phyloP scores from a whole-genome alignment of 2,797 vertebrate species.

The Sebastes hopkinsi region DNA sequence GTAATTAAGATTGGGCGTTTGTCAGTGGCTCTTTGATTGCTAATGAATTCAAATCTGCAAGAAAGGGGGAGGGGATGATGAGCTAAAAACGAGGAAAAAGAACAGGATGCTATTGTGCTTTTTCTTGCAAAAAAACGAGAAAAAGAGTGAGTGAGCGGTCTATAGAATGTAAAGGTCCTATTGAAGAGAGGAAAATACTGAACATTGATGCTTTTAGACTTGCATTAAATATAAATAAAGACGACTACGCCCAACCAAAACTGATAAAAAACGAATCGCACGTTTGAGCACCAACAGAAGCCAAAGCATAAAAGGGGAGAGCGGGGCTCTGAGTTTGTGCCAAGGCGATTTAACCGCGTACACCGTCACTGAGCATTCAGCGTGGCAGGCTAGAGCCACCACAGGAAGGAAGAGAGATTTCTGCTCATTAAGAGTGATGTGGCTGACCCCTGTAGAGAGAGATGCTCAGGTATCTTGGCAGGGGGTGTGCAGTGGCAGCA shows the following conservation, averaged over 20 bases:
- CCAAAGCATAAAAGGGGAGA: not conserved
- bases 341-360: conserved; percentile 50
- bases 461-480: conserved; percentile 75
- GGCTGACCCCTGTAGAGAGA: conserved; percentile 69
- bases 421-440: conserved; percentile 72
- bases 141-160: conserved; percentile 5
- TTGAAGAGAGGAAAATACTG: not conserved
- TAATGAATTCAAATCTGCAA: conserved; percentile 88
- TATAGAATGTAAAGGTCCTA: not conserved
- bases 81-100: conserved; percentile 66
- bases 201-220: not conserved
- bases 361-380: conserved; percentile 49
- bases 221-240: not conserved
- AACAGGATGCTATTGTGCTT: conserved; percentile 62
- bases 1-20: conserved; percentile 91
- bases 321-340: conserved; percentile 18
- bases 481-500: conserved; percentile 61
- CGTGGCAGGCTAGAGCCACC: conserved; percentile 36
- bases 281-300: not conserved
- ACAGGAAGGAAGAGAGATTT: conserved; percentile 51
- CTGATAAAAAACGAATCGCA: not conserved
- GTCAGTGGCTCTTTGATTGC: conserved; percentile 89
- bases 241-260: not conserved
- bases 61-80: conserved; percentile 81
- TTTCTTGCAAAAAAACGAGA: conserved; percentile 23